Evolutionary conservation across 2,888 invertebrate genomes (phyloP).

Genomic region (Lissonota sp.): DNA sequence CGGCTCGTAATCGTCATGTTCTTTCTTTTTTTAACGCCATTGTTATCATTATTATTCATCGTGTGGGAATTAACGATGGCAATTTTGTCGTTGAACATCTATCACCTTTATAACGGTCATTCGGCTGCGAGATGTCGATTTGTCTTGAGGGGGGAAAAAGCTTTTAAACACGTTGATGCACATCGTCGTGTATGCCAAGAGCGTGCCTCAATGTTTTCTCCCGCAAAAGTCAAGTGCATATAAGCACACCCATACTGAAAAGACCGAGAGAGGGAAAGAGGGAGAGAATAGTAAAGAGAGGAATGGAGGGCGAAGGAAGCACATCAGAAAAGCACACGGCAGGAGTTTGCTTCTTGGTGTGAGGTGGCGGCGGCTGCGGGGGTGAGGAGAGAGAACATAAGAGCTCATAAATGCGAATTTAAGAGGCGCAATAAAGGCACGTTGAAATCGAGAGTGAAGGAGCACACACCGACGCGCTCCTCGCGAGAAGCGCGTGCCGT

Average conservation of each 20-base stretch:
- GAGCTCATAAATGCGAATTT: constrained; percentile 84
- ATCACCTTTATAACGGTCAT: constrained; percentile 79
- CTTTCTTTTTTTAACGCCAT: constrained; percentile 3
- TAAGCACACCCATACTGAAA: background rate
- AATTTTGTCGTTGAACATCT: constrained; percentile 74
- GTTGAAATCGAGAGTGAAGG: constrained; percentile 84
- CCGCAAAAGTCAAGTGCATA: constrained; percentile 1
- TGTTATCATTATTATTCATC: constrained; percentile 54
- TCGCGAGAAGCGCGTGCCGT: constrained; percentile 77
- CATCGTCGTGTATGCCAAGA: constrained; percentile 63
- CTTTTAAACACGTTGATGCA: constrained; percentile 61
- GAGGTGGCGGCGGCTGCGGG: constrained; percentile 36
- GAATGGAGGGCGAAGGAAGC: constrained; percentile 60
- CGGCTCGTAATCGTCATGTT: constrained; percentile 23
- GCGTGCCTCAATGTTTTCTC: constrained; percentile 62
- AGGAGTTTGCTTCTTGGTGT: constrained; percentile 27
- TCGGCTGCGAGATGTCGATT: constrained; percentile 77
- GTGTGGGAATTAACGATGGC: constrained; percentile 69
- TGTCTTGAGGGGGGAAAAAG: constrained; percentile 73
- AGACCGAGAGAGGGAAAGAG: constrained; percentile 1
- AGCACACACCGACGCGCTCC: constrained; percentile 62
- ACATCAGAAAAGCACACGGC: constrained; percentile 54
- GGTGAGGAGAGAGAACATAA: constrained; percentile 78
- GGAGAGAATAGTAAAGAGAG: constrained; percentile 40
- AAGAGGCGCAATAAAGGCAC: constrained; percentile 84